Evolutionary conservation across 1,140 invertebrate genomes (phyloP), one percentile per base, ranked within the genome.

Genomic region (Brachionus paranguensis): DNA sequence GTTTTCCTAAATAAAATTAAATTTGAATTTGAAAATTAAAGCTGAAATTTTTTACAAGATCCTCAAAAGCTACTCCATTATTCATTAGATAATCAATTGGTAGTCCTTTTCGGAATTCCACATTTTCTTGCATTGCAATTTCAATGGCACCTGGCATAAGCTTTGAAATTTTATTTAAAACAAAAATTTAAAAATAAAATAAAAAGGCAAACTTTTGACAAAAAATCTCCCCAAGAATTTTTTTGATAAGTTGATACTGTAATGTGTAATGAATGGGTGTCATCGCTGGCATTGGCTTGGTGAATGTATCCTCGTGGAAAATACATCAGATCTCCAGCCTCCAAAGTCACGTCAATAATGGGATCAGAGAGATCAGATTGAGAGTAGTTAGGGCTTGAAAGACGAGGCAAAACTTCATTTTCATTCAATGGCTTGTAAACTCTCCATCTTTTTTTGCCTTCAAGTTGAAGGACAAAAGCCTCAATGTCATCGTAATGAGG

Each of bases 401-500:
- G 91, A 84, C 94, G 91, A 45, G 95, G 92, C 12, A 97, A 89
- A 6, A 91, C 88, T 88, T 96, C 94, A 41, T 84, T 84, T 72
- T 88, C 86, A 85, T 85, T 87, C 84, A 88, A 47, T 47, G 84
- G 84, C 88, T 92, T 92, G 88, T 98, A 99, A 4, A 99, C 88
- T 86, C 92, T 93, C 97, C 97, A 99, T 85, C 93, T 91, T 89
- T 99, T 99, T 86, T 93, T 93, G 0, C 97, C 97, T 91, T 99
- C 97, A 7, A 98, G 89, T 91, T 99, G 97, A 50, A 99, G 87
- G 83, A 99, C 93, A 89, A 99, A 99, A 14, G 96, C 97, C 91
- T 99, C 97, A 86, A 99, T 98, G 87, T 99, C 97, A 91, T 99
- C 81, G 89, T 94, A 99, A 90, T 99, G 96, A 0, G 97, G 96